These are phyloP conservation scores for Laspeyria flexula DNA, from an alignment of 2,888 invertebrate genomes.

Conservation along the genomic window DNA sequence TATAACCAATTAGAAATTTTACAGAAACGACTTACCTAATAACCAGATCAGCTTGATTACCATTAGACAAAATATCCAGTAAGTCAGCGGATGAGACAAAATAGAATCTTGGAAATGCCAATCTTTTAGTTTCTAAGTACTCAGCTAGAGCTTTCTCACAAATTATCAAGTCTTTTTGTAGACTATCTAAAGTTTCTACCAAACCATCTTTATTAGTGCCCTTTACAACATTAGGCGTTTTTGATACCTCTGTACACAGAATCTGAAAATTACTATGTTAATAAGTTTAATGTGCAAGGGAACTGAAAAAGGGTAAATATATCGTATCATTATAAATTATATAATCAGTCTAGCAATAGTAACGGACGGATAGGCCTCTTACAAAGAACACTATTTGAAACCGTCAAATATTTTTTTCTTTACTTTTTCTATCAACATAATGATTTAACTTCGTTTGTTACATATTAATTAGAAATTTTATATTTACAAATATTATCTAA, in stretches of 20 bases:
- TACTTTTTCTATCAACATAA: too few species aligned
- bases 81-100: slow-evolving; percentile 98
- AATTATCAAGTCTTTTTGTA: slow-evolving; percentile 94
- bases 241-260: slow-evolving; percentile 91
- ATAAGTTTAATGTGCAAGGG: not conserved
- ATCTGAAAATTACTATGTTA: slow-evolving; percentile 68
- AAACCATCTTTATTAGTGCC: slow-evolving; percentile 95
- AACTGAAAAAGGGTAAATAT: not conserved
- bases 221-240: slow-evolving; percentile 95
- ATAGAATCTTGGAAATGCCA: slow-evolving; percentile 98
- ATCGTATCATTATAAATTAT: too few species aligned
- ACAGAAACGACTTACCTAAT: slow-evolving; percentile 78
- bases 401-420: too few species aligned
- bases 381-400: too few species aligned
- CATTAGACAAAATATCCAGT: slow-evolving; percentile 97
- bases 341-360: too few species aligned
- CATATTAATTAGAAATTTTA: too few species aligned
- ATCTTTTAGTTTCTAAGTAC: slow-evolving; percentile 97
- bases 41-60: slow-evolving; percentile 95
- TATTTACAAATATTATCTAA: too few species aligned
- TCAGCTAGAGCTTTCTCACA: slow-evolving; percentile 99
- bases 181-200: slow-evolving; percentile 90
- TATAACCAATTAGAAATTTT: not conserved
- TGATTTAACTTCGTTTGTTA: too few species aligned
- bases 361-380: too few species aligned